These are phyloP conservation scores for Rhinogobius similis DNA, from an alignment of 2,113 vertebrate genomes.

Conservation along the genomic window DNA sequence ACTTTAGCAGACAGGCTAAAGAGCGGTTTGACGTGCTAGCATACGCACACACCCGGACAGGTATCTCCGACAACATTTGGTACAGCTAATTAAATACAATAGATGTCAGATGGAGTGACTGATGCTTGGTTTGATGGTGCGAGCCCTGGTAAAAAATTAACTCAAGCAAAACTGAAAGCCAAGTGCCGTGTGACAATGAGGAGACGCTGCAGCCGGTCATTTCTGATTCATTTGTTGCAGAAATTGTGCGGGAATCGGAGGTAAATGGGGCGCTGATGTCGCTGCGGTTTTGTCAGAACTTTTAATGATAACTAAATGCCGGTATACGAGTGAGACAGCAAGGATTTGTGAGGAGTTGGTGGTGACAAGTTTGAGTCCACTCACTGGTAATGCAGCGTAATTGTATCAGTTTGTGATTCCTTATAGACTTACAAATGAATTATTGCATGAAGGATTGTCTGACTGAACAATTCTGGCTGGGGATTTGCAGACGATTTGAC, in stretches of 20 bases:
- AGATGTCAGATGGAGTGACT: conserved; percentile 54
- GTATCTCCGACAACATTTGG: conserved; percentile 60
- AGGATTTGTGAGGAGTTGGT: neutral
- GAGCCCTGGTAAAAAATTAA: conserved; percentile 33
- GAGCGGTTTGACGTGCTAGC: conserved; percentile 63
- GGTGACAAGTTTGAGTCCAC: neutral
- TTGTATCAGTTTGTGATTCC: neutral
- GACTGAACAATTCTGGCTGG: too few species aligned
- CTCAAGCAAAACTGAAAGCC: conserved; percentile 55
- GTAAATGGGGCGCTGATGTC: conserved; percentile 1
- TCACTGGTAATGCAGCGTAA: neutral
- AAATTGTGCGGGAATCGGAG: conserved; percentile 20
- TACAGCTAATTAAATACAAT: conserved; percentile 69
- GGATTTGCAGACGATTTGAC: neutral
- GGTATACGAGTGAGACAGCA: neutral
- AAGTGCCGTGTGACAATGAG: conserved; percentile 48
- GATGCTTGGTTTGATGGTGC: conserved; percentile 56
- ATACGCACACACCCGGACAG: conserved; percentile 55
- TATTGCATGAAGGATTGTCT: neutral
- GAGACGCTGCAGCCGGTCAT: conserved; percentile 28
- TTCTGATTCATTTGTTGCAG: conserved; percentile 34
- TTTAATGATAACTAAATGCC: neutral
- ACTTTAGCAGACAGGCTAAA: conserved; percentile 55
- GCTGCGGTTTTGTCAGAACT: conserved; percentile 16
- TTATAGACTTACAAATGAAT: neutral